Base-by-base conservation (phyloP, 2,113 vertebrate genomes). In the Phaetusa simplex region DNA sequence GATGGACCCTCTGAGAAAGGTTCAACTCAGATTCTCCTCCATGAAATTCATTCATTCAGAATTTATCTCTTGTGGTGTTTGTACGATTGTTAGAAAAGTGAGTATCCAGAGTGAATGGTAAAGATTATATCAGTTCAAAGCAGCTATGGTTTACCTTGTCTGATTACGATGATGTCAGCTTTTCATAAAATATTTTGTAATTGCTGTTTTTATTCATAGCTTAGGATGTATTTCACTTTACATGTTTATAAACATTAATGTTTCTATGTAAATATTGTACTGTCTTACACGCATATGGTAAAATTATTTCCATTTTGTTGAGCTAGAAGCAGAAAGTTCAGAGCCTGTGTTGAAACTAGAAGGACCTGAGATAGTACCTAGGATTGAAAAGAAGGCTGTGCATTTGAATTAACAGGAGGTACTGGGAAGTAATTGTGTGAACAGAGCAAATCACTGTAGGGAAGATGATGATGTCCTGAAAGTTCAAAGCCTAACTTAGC, bases 111-210 rank as follows among this genome's bases (percentile, higher is more conserved):
- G 13, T 36, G 4, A 50, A n/a, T 22, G 23, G 14, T 64, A 67
- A 79, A 65, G 15, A 8, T 36, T 11, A 17, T 38, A 8, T 38
- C 43, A 82, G 5, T n/a, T 70, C n/a, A 79, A 40, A 79, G 27
- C 24, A 92, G 23, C n/a, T 74, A 14, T 40, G 32, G 13, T 83
- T 83, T 80, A 34, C 45, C 18, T 61, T 52, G 43, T 43, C 20
- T n/a, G 13, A n/a, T 47, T 45, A n/a, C 0, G 0, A 62, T 53
- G 20, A 22, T 84, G 38, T 21, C 40, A 74, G 5, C 16, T 82
- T 53, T 78, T 58, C 38, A n/a, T 5, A 59, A 50, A 61, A 6
- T 18, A 38, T 65, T 70, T 30, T 50, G 27, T 55, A 64, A 45
- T 6, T n/a, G 36, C 14, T 78, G 7, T 2, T 82, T 67, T 56